Percentiles rank a stretch among this genome's conserved stretches.
These are phyloP conservation scores for Polyommatus icarus DNA, from an alignment of 2,888 invertebrate genomes.

Conservation along the genomic window DNA sequence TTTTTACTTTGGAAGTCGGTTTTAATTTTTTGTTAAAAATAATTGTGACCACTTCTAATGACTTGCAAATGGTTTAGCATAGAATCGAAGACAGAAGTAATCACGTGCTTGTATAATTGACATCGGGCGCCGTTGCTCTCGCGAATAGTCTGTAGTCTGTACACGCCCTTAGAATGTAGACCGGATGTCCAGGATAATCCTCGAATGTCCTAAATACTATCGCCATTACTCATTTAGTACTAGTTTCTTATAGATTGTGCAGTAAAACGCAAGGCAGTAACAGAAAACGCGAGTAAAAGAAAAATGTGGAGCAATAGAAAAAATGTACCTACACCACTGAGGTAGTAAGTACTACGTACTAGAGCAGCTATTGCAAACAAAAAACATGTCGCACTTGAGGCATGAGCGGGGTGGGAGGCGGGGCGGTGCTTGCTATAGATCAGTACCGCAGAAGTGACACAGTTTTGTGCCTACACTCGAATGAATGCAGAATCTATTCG, in stretches of 20 bases:
- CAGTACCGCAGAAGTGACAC: no score
- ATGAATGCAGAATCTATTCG: no score
- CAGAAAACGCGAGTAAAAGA: neutral
- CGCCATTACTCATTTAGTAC: constrained; percentile 19
- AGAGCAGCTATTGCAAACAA: no score
- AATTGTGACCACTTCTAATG: neutral
- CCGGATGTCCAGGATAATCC: constrained; percentile 46
- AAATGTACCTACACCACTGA: no score
- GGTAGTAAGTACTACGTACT: no score
- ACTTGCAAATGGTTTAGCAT: constrained; percentile 3
- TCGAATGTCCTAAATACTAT: constrained; percentile 31
- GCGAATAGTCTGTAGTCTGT: no score
- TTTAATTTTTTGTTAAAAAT: no score
- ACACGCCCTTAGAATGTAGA: constrained; percentile 48
- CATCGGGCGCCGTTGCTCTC: constrained; percentile 54
- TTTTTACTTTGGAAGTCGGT: no score
- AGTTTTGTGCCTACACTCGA: no score
- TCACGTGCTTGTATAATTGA: constrained; percentile 70
- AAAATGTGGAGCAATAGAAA: neutral
- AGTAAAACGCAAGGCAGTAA: neutral
- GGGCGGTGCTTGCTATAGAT: no score
- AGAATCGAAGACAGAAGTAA: constrained; percentile 41
- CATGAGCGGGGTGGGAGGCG: no score
- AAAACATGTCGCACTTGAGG: no score
- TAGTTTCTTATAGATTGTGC: neutral